Conservation (phyloP, 2,888 invertebrate genomes). For the Philopedon plagiatum region DNA sequence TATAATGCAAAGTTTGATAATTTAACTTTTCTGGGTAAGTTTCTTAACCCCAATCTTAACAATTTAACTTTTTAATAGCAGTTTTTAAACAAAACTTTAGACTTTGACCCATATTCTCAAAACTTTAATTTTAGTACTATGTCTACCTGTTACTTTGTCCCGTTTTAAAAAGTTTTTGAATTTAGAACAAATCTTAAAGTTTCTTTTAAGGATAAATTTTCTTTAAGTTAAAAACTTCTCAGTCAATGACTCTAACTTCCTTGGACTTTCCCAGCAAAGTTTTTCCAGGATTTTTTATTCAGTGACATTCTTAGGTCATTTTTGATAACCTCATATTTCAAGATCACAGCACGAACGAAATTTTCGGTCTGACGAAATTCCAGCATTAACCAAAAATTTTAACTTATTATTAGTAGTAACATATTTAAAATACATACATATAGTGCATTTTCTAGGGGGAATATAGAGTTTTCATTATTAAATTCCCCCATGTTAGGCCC, state of each 20-base stretch:
- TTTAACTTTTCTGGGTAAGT: conserved; percentile 59
- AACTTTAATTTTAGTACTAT: conserved; percentile 58
- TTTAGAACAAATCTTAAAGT: conserved; percentile 50
- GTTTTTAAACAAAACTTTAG: conserved; percentile 62
- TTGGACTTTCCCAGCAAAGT: conserved; percentile 32
- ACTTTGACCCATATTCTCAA: conserved; percentile 61
- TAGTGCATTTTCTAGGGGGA: too few relatives aligned
- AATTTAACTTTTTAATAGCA: conserved; percentile 63
- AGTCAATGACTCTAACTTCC: conserved; percentile 42
- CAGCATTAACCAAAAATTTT: too few relatives aligned
- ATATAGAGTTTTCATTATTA: too few relatives aligned
- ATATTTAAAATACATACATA: too few relatives aligned
- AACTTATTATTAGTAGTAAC: too few relatives aligned
- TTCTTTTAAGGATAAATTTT: conserved; percentile 50
- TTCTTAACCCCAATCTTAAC: conserved; percentile 59
- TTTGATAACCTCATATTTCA: not conserved
- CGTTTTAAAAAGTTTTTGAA: conserved; percentile 51
- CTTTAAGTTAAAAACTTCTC: conserved; percentile 38
- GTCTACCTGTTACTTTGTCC: conserved; percentile 54
- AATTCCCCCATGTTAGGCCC: too few relatives aligned
- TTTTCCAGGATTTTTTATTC: not conserved
- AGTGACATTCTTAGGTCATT: not conserved
- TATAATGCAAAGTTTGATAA: conserved; percentile 61
- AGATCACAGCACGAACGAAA: too few relatives aligned
- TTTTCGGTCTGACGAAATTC: too few relatives aligned